phyloP scores from a whole-genome alignment of 2,888 invertebrate genomes.

The Molanna angustata region DNA sequence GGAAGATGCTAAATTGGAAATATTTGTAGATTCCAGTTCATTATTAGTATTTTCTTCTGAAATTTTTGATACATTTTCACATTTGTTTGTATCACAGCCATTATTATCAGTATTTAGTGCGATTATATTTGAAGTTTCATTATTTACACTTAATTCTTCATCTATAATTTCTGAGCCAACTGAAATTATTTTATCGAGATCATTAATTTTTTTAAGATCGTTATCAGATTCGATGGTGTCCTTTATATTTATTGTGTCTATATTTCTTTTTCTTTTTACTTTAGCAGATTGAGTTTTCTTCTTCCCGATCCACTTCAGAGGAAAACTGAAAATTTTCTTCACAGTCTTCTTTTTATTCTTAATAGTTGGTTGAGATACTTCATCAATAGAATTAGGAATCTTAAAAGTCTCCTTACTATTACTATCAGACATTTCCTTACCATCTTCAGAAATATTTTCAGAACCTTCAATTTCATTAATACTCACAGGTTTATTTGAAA shows the following conservation, averaged over 20 bases:
- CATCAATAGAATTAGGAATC: neutral
- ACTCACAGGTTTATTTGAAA: neutral
- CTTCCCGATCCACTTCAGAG: constrained; percentile 27
- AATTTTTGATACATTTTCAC: no score
- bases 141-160: no score
- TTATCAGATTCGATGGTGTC: no score
- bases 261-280: neutral
- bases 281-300: constrained; percentile 11
- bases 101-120: no score
- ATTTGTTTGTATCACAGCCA: no score
- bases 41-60: no score
- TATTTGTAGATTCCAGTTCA: no score
- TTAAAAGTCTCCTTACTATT: neutral
- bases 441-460: constrained; percentile 2
- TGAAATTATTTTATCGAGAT: no score
- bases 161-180: no score
- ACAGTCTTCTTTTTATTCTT: constrained; percentile 9
- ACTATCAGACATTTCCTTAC: neutral
- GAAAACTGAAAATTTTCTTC: constrained; percentile 16
- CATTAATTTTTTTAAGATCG: no score
- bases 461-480: neutral
- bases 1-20: no score
- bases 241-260: neutral
- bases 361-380: neutral
- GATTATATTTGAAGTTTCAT: no score